Conservation (phyloP, 2,797 vertebrate species). For the Oophaga sylvatica region DNA sequence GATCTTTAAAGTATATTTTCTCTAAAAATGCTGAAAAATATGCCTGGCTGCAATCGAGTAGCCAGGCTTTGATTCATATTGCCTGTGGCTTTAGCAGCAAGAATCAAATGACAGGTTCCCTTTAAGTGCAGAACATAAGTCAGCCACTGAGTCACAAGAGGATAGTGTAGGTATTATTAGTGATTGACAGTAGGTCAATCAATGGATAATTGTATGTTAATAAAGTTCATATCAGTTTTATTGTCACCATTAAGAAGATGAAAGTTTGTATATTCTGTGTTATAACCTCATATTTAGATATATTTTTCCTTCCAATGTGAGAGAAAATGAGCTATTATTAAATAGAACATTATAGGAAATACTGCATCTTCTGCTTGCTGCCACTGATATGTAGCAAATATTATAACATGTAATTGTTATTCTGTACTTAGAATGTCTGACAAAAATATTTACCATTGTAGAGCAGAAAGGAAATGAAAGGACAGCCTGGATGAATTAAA, state of each 20-base stretch:
- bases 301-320: not conserved
- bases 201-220: no score
- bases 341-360: not conserved
- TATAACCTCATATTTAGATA: not conserved
- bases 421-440: conserved; percentile 15
- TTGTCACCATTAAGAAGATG: not conserved
- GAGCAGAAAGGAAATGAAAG: conserved; percentile 21
- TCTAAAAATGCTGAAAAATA: no score
- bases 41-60: no score
- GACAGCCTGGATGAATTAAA: conserved; percentile 4
- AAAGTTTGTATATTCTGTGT: not conserved
- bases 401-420: not conserved
- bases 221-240: no score
- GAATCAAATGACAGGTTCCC: no score
- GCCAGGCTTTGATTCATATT: no score
- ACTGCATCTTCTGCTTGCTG: not conserved
- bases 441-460: conserved; percentile 18
- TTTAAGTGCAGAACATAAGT: no score
- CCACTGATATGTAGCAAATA: not conserved
- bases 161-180: no score
- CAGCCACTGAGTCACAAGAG: no score
- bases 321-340: not conserved
- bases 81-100: no score
- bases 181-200: no score
- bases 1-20: no score